Evolutionary conservation across 2,113 vertebrate genomes (phyloP), one percentile per base, ranked within the genome.

Genomic region (Acrocephalus kingi): DNA sequence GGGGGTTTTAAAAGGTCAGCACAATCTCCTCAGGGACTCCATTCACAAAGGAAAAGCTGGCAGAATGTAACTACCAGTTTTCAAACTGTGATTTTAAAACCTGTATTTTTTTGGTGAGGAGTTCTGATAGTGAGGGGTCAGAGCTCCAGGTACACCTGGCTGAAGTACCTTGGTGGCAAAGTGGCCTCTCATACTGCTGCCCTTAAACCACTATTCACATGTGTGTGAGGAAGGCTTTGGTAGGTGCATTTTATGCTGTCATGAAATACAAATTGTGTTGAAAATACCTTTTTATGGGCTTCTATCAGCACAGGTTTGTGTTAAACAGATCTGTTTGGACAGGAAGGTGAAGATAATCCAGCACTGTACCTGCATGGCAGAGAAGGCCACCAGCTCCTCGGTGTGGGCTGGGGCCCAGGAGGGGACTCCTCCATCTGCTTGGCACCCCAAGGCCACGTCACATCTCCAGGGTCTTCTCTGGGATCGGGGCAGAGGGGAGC

Each of bases 1-100:
- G 91, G 96, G 97, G 97, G 91, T 90, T 98, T 97, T 91, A 69
- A 98, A 98, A 98, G 98, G 98, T 98, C 98, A 98, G 59, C 78
- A 63, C 4, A 28, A 81, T 94, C 84, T 96, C 96, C 80, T 91
- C 74, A 84, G 96, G 93, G 87, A 84, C 80, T 79, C 91, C 84
- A 30, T 84, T 89, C 83, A 92, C 93, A 93, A 89, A 95, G 94
- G 31, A 75, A 74, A 72, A 76, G 67, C 84, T 93, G 68, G 45
- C 28, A 19, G 80, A 72, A 76, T 45, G 25, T 72, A 88, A 56
- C 78, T 77, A 11, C 41, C 45, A 33, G 49, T 64, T 90, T 93
- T 69, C 55, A 54, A 59, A 71, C 27, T 27, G n/a, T 56, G 68
- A 58, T 43, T 76, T 67, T 52, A 46, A 37, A 54, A 41, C 23